These are phyloP conservation scores for Crotalus tigris DNA, from an alignment of 2,113 vertebrate genomes.

Conservation along the genomic window DNA sequence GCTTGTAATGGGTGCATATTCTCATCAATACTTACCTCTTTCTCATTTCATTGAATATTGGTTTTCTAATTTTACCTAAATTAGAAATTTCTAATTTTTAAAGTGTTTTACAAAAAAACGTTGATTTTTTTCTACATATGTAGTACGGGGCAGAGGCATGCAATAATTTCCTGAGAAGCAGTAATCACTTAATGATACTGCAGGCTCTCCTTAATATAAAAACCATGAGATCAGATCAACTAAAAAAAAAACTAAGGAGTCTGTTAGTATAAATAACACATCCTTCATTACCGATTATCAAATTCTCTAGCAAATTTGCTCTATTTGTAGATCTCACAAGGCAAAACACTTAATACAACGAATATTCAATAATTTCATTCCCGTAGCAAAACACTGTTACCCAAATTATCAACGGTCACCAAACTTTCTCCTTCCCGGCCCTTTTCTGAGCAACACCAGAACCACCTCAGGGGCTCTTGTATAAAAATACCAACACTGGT, in stretches of 20 bases:
- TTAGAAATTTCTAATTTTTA: background rate
- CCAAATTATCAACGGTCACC: background rate
- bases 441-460: background rate
- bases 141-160: slow-evolving; percentile 34
- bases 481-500: slow-evolving; percentile 40
- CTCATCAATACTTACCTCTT: slow-evolving; percentile 6
- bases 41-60: slow-evolving; percentile 16
- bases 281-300: background rate
- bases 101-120: background rate
- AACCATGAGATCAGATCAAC: background rate
- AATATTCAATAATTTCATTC: slow-evolving; percentile 27
- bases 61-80: background rate
- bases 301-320: background rate
- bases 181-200: slow-evolving; percentile 4
- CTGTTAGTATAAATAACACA: background rate
- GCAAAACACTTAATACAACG: slow-evolving; percentile 7
- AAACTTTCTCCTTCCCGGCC: background rate
- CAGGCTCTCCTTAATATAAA: background rate
- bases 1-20: background rate
- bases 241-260: background rate
- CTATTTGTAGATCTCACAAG: slow-evolving; percentile 5
- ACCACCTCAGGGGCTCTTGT: background rate
- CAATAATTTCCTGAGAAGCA: slow-evolving; percentile 46
- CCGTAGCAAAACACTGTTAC: slow-evolving; percentile 30
- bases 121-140: background rate